phyloP scores from a whole-genome alignment of 2,113 vertebrate genomes.

The Dermatemys mawii region DNA sequence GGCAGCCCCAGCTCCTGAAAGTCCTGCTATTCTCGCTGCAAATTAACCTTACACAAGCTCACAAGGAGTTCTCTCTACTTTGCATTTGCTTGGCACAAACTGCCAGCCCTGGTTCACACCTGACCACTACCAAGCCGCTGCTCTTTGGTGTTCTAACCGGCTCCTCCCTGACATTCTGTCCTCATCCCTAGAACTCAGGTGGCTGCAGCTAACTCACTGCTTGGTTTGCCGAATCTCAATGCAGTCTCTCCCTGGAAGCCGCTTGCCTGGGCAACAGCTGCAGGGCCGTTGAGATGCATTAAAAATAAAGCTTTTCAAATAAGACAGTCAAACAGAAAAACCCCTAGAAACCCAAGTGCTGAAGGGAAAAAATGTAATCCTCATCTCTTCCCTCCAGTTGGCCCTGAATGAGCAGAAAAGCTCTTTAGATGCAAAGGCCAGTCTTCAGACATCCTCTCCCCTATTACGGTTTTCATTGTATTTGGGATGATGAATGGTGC shows the following conservation, averaged over 20 bases:
- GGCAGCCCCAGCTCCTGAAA: conserved; percentile 16
- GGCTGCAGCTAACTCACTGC: neutral
- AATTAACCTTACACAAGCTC: neutral
- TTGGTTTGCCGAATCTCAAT: neutral
- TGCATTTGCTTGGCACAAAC: neutral
- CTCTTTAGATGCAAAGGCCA: neutral
- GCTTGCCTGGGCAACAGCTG: neutral
- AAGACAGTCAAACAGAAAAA: neutral
- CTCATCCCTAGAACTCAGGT: neutral
- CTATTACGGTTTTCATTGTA: neutral
- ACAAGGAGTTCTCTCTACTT: neutral
- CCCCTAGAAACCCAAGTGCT: neutral
- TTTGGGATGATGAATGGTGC: neutral
- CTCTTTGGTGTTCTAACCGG: neutral
- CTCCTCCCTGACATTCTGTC: neutral
- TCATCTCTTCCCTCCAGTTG: neutral
- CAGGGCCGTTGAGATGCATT: neutral
- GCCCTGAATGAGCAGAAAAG: neutral
- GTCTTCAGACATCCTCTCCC: too few relatives aligned
- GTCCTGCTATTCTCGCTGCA: neutral
- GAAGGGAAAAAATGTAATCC: neutral
- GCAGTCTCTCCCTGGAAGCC: neutral
- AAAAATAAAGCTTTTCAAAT: neutral
- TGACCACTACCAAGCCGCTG: neutral
- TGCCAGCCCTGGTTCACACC: neutral